Evolutionary conservation across 64 coral and sea anemone species (phyloP), one percentile per base, ranked within the genome.

Genomic region (Platygyra sinensis): DNA sequence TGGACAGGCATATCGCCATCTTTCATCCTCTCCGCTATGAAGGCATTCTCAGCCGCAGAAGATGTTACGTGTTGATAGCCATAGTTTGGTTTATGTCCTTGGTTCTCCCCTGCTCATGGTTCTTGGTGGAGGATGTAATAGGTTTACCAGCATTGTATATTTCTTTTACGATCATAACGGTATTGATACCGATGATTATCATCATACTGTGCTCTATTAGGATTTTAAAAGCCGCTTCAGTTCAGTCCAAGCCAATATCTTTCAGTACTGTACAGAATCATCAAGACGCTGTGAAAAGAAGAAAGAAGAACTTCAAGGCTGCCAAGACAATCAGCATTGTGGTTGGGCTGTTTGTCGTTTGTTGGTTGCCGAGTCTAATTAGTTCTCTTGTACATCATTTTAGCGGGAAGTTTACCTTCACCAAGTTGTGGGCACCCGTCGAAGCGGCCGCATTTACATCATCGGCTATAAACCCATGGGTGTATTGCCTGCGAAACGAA

Each of bases 291-390:
- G 9, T 51, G 49, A 77, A 49, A 77, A 77, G 74, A 77, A 42
- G 17, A 7, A 77, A 77, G 22, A 77, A 7, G 36, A 77, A 77
- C 74, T 49, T 10, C 74, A 77, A 77, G 39, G 74, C 39, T 50
- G 33, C 74, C 20, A 77, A 52, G 39, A 77, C 42, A 10, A 18
- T 77, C 1, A 49, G 33, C 22, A 50, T 77, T 17, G 15, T 77
- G 16, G 18, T 42, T 22, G 74, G 42, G 18, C 74, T 77, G 33
- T 77, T 77, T 42, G 74, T 77, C 1, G 74, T n/a, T 50, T 77
- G 32, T 22, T 76, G 74, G 74, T 46, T 76, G 16, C 74, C 74
- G 22, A 76, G 74, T 76, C 32, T 76, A 76, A 28, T 76, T 6
- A 76, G 38, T 20, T 76, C 36, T 46, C 32, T 77, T 19, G 38